Base-by-base conservation (phyloP, 1,140 invertebrate genomes). In the Andrena cerasifolii region DNA sequence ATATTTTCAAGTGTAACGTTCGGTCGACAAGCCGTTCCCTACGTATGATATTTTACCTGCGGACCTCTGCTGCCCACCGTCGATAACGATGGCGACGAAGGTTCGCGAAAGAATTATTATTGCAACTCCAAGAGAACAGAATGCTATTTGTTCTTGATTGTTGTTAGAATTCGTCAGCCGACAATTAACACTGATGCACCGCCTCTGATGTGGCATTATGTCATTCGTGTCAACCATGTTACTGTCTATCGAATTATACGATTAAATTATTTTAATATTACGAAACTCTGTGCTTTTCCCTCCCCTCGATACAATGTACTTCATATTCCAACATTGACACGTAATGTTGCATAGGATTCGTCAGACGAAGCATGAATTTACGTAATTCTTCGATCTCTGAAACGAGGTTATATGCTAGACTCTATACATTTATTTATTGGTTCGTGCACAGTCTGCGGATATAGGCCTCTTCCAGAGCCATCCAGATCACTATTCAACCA, bases 231-330 rank as follows among this genome's bases (percentile, higher is more conserved):
- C 54, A 79, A 59, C 66, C 68, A 67, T 73, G 62, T 63, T 78
- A 54, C 74, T 87, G 51, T 84, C 81, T 85, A 82, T 87, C 75
- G 68, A 86, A 83, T 72, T 89, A 79, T 83, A 82, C 65, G 79
- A 88, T 86, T 89, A 89, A 89, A 89, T 88, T 89, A 89, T 89
- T 89, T 88, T 89, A 87, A 89, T 89, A 88, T 85, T 86, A 87
- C 49, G 51, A 56, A 61, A 74, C 4, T 14, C 16, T 49, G 21
- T 70, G 74, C 16, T 66, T 16, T 73, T 45, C 12, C 36, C 53
- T 68, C 47, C n/a, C 40, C n/a, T 31, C 16, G 10, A 40, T 40
- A 40, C 3, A 40, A 40, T 40, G 3, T 5, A 40, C 3, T 5
- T 40, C 10, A 40, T 40, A 10, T 40, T 40, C 10, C 36, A 40